Percentiles rank a stretch among this genome's conserved stretches.
phyloP scores from a whole-genome alignment of 2,888 invertebrate genomes.

The Pandemis corylana region DNA sequence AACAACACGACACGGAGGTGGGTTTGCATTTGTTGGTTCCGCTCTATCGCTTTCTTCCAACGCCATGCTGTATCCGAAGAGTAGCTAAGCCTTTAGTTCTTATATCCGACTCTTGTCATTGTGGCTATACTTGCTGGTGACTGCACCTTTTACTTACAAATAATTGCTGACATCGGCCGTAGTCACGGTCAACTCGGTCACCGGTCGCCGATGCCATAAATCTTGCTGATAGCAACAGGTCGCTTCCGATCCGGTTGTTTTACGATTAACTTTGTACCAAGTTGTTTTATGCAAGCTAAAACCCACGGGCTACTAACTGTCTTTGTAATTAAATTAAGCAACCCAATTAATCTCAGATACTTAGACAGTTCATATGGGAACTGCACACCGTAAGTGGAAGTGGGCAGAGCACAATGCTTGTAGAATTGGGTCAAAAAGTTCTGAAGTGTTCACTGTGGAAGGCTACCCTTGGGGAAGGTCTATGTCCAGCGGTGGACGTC shows the following conservation, averaged over 20 bases:
- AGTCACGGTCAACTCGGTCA: not conserved
- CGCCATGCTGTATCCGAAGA: not conserved
- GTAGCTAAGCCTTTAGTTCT: not conserved
- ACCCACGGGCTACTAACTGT: not conserved
- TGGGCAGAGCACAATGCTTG: too few relatives aligned
- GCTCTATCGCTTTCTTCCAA: not conserved
- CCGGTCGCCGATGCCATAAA: not conserved
- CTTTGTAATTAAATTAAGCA: not conserved
- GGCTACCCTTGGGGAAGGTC: too few relatives aligned
- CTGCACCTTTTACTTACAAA: not conserved
- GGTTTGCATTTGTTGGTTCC: too few relatives aligned
- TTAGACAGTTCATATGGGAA: too few relatives aligned
- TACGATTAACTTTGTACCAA: conserved; percentile 12
- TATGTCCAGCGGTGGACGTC: too few relatives aligned
- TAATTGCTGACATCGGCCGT: not conserved
- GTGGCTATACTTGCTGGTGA: not conserved
- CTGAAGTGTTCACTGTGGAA: too few relatives aligned
- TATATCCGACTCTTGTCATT: not conserved
- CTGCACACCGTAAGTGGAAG: too few relatives aligned
- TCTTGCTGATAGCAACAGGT: conserved; percentile 2
- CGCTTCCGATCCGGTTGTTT: not conserved
- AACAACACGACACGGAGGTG: too few relatives aligned
- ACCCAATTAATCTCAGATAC: too few relatives aligned
- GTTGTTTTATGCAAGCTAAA: not conserved
- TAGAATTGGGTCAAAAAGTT: too few relatives aligned